These are phyloP conservation scores for Tigriopus japonicus DNA, from an alignment of 1,140 invertebrate genomes.

Conservation along the genomic window DNA sequence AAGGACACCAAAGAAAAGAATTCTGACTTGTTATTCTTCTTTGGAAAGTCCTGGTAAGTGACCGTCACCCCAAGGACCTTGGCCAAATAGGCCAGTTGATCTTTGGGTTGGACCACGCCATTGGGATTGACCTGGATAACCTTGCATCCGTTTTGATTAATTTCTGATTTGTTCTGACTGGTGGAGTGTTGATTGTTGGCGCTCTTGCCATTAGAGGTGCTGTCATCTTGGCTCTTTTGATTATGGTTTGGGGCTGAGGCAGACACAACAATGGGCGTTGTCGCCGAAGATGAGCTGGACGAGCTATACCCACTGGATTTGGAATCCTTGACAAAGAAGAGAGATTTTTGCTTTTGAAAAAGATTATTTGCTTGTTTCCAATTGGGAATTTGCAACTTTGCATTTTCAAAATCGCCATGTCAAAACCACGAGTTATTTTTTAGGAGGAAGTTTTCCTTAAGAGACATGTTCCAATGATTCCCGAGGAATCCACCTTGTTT, in stretches of 20 bases:
- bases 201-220: neutral
- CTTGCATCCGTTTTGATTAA: neutral
- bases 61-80: neutral
- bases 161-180: neutral
- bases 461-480: no score
- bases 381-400: no score
- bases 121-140: neutral
- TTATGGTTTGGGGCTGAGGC: neutral
- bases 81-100: neutral
- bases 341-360: no score
- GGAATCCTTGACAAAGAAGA: no score
- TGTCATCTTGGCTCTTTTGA: neutral
- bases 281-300: neutral
- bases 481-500: no score
- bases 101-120: neutral
- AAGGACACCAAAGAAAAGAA: neutral
- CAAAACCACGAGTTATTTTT: no score
- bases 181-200: slow-evolving; percentile 1
- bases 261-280: neutral
- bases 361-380: no score
- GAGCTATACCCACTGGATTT: neutral
- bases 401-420: no score
- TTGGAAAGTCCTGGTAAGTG: slow-evolving; percentile 4
- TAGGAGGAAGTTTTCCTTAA: no score
- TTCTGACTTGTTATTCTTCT: neutral